Base-by-base conservation (phyloP, 1,140 invertebrate genomes). In the Meloidogyne floridensis region DNA sequence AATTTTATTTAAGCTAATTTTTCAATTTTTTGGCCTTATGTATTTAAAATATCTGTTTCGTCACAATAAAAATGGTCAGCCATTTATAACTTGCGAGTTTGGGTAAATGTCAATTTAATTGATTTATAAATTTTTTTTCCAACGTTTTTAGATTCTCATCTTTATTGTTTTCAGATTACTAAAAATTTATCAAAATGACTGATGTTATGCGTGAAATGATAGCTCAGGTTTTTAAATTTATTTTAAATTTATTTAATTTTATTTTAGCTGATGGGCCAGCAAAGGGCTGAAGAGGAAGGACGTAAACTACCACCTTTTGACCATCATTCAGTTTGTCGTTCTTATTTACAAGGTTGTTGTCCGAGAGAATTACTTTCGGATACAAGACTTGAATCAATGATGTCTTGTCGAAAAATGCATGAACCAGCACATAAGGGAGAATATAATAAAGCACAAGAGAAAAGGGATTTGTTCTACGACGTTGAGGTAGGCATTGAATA, bases 171-270 rank as follows among this genome's bases (percentile, higher is more conserved):
- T n/a, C 4, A n/a, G 13, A 3, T 65, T n/a, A n/a, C 7, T 2
- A 4, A 65, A 65, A 77, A 72, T 76, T 51, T 15, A 43, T 10
- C 73, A 88, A 72, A 54, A 88, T 88, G 87, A 88, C 87, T 53
- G 87, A 88, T 73, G 78, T 85, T 13, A 89, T 89, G 87, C 87
- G 87, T 3, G 87, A 89, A 56, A 89, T 89, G 87, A 89, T 89
- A 53, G 86, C 81, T 42, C 84, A 88, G 84, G 79, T 88, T n/a
- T 86, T 87, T 82, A 83, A 2, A 77, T 9, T 72, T 74, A n/a
- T 76, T 8, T 56, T 73, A 3, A 80, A 80, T 13, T 77, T 84
- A 54, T 81, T 82, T 18, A 73, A 42, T 2, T 7, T 43, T 32
- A 18, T 43, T 51, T 42, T 51, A 84, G 83, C 54, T 84, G 59